These are phyloP conservation scores for Asarcornis scutulata DNA, from an alignment of 2,113 vertebrate genomes.

Conservation along the genomic window DNA sequence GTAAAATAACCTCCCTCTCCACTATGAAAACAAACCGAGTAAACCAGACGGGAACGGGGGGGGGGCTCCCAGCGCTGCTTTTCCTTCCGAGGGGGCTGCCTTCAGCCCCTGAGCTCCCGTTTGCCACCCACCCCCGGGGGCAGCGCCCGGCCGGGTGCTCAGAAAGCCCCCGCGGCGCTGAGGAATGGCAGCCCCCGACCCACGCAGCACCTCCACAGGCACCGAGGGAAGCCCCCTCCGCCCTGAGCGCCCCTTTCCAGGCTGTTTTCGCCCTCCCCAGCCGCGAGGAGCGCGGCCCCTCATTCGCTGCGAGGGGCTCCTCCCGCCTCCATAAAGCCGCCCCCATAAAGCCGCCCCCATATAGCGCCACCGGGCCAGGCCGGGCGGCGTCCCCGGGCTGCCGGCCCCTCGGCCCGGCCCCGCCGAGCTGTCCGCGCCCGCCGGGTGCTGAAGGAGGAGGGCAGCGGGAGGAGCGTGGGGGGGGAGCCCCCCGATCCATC, in stretches of 20 bases:
- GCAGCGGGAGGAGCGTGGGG: too few relatives aligned
- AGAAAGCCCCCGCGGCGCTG: neutral
- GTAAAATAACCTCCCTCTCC: neutral
- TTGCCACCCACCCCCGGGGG: too few relatives aligned
- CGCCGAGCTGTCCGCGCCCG: neutral
- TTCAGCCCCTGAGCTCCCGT: slow-evolving; percentile 55
- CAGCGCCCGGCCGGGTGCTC: neutral
- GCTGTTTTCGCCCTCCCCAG: slow-evolving; percentile 18
- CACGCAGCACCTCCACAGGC: neutral
- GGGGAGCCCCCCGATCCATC: neutral
- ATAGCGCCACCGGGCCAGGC: too few relatives aligned
- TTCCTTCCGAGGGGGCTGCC: slow-evolving; percentile 39
- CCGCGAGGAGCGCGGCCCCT: slow-evolving; percentile 33
- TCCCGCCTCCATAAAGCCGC: slow-evolving; percentile 21
- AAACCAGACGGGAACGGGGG: slow-evolving; percentile 37
- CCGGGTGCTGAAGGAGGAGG: neutral
- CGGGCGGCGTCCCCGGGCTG: too few relatives aligned
- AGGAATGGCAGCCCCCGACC: too few relatives aligned
- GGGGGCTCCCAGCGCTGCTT: slow-evolving; percentile 30
- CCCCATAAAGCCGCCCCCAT: too few relatives aligned
- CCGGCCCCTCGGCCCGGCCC: too few relatives aligned
- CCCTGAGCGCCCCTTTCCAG: slow-evolving; percentile 25
- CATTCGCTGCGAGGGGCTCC: slow-evolving; percentile 70
- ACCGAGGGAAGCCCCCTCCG: neutral
- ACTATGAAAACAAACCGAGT: slow-evolving; percentile 1